Evolutionary conservation across 2,888 invertebrate species (phyloP), one percentile per base, ranked within the genome.

Genomic region (Tenthredo notha): DNA sequence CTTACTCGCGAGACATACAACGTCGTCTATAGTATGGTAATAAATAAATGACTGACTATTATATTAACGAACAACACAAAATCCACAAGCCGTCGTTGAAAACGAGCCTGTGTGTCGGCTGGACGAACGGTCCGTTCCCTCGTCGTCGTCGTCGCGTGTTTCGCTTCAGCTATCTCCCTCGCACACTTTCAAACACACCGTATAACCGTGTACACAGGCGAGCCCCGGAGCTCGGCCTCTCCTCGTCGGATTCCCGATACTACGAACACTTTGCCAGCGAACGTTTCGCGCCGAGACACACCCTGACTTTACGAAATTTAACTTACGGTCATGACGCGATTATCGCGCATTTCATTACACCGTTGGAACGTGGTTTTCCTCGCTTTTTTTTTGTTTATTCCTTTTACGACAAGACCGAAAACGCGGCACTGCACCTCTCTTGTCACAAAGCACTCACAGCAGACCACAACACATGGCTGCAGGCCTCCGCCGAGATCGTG

Each of bases 361-460:
- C 67, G 47, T 21, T 10, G 12, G 65, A 21, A 43, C 61, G 10
- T 61, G 15, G 21, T 43, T 43, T n/a, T 74, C 21, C 37, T 61
- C 4, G 4, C 29, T 4, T 25, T 29, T 9, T 33, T 33, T 25
- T 29, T 9, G 2, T 33, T 25, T 47, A 21, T 47, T 83, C 25
- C 72, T 21, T 18, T 40, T 40, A 43, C 72, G 67, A 58, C 65
- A 67, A 83, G 83, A 83, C 67, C 47, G 21, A 90, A 90, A 90
- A 89, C 88, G 88, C 87, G 90, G 89, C 90, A 88, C 90, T 89
- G 90, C 89, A 88, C 90, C 91, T 91, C 91, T 90, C 91, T 91
- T 89, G 90, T 90, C 91, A 90, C 90, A 91, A 91, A 91, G 91
- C 91, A 91, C 91, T 91, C 91, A 90, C 90, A 90, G 91, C 90